Conservation (phyloP, 2,113 vertebrate species). For the Myrmecobius fasciatus region DNA sequence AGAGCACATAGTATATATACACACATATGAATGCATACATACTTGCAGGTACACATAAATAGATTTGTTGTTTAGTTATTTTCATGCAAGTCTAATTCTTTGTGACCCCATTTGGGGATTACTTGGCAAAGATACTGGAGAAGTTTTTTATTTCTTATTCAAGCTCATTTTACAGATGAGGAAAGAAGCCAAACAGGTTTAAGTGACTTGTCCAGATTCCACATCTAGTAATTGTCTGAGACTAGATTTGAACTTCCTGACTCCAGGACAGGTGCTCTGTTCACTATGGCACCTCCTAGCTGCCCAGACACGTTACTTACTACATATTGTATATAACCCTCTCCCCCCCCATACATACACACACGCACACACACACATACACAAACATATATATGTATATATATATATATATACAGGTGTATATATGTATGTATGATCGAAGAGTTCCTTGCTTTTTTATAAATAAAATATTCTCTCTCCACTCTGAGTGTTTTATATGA, state of each 20-base stretch:
- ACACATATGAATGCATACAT: neutral
- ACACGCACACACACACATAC: neutral
- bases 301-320: neutral
- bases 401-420: too few species aligned
- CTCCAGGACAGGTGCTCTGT: neutral
- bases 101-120: neutral
- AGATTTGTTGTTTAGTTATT: neutral
- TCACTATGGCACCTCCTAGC: too few species aligned
- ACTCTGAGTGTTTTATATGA: neutral
- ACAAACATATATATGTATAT: too few species aligned
- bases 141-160: too few species aligned
- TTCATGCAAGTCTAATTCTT: neutral
- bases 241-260: neutral
- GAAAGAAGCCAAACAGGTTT: neutral
- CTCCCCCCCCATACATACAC: too few species aligned
- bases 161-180: neutral
- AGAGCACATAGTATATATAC: neutral
- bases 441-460: neutral
- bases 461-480: neutral
- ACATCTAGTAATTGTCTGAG: too few species aligned
- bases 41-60: neutral
- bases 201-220: neutral
- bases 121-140: neutral
- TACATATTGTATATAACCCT: neutral
- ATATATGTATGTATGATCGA: neutral